A percentile compares a stretch with the other conserved stretches of the same genome.
Conservation (phyloP, 1,140 invertebrate genomes). For the Tenebrio molitor region DNA sequence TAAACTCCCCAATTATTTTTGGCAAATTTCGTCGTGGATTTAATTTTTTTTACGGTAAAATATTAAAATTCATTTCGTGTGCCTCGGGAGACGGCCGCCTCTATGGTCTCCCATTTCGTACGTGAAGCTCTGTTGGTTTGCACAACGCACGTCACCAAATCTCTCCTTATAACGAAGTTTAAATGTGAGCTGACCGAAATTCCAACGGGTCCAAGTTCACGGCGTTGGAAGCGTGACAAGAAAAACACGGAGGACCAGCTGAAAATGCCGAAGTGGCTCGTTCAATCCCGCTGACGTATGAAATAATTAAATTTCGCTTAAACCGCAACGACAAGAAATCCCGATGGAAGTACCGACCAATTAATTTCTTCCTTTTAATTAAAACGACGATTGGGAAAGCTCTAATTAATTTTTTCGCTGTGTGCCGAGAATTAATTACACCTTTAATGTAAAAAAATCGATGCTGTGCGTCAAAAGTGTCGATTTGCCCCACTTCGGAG, state of each 20-base stretch:
- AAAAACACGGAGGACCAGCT: background rate
- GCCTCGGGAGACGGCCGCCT: too few relatives aligned
- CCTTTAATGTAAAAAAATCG: background rate
- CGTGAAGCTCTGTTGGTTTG: too few relatives aligned
- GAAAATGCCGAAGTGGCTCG: conserved; percentile 5
- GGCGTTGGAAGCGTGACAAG: background rate
- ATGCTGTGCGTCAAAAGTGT: background rate
- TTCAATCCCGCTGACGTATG: conserved; percentile 7
- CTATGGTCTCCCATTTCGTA: too few relatives aligned
- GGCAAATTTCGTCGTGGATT: too few relatives aligned
- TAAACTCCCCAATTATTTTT: too few relatives aligned
- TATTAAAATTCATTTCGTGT: too few relatives aligned
- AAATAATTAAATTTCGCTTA: conserved; percentile 30
- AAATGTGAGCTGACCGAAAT: conserved; percentile 20
- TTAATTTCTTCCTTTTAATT: conserved; percentile 28
- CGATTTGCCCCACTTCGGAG: too few relatives aligned
- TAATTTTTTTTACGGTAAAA: too few relatives aligned
- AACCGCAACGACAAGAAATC: conserved; percentile 2
- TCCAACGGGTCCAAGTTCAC: conserved; percentile 1
- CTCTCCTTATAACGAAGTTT: too few relatives aligned
- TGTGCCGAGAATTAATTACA: conserved; percentile 19
- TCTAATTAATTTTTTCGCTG: conserved; percentile 7
- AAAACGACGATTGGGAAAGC: background rate
- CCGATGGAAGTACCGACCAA: background rate
- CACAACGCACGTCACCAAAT: too few relatives aligned